Evolutionary conservation across 2,888 invertebrate species (phyloP).

Genomic region (Acheta domesticus): DNA sequence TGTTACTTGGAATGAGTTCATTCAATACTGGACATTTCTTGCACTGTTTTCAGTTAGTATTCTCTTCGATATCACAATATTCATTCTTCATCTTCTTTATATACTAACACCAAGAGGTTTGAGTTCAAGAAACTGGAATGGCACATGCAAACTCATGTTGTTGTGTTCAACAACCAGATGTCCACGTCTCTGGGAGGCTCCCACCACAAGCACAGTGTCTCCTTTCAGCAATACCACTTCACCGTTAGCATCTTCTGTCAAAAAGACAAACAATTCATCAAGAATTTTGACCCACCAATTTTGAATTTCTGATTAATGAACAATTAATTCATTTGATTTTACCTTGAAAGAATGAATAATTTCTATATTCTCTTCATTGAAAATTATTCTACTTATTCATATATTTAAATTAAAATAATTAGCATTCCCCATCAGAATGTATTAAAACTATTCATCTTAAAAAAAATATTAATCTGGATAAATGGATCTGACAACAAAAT

Average conservation of each 20-base stretch:
- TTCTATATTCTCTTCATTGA: too few species aligned
- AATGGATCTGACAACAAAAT: too few species aligned
- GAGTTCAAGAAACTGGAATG: constrained; percentile 78
- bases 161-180: constrained; percentile 84
- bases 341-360: too few species aligned
- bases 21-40: too few species aligned
- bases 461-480: too few species aligned
- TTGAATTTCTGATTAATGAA: background rate
- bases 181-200: constrained; percentile 80
- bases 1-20: too few species aligned
- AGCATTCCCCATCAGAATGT: too few species aligned
- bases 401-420: too few species aligned
- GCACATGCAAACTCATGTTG: constrained; percentile 69
- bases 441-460: too few species aligned
- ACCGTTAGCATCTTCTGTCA: constrained; percentile 50
- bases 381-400: too few species aligned
- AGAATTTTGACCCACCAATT: background rate
- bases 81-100: constrained; percentile 23
- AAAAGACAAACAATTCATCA: constrained; percentile 28
- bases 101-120: constrained; percentile 47
- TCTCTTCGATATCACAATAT: background rate
- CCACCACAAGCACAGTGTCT: constrained; percentile 81
- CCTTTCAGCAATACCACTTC: constrained; percentile 70
- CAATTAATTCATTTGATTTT: too few species aligned
- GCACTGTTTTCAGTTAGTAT: background rate